phyloP scores from a whole-genome alignment of 2,113 vertebrate genomes.

The Alces alces region DNA sequence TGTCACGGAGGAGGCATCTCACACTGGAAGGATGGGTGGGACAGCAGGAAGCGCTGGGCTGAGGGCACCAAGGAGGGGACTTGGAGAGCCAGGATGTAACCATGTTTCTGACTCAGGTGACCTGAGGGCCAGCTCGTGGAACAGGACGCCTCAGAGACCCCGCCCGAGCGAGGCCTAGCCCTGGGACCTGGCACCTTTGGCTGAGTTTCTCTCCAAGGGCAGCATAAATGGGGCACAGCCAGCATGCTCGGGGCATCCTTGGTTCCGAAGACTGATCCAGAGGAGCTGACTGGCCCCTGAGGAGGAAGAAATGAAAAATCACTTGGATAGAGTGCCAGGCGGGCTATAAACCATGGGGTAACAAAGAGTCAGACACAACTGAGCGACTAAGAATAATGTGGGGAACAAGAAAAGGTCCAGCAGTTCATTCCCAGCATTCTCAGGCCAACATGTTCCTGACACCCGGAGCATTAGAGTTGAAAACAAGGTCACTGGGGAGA shows the following conservation, averaged over 20 bases:
- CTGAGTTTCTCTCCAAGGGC: not conserved
- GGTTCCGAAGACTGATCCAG: not conserved
- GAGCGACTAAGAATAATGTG: not conserved
- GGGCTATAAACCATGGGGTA: not conserved
- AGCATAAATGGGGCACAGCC: not conserved
- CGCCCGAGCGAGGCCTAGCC: not conserved
- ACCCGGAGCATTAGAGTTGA: not conserved
- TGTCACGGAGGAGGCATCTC: not conserved
- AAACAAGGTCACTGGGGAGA: not conserved
- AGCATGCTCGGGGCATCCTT: accelerated
- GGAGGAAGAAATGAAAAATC: not conserved
- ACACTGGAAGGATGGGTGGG: not conserved
- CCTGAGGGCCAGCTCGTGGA: not conserved
- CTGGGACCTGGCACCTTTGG: not conserved
- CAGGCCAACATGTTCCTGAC: not conserved
- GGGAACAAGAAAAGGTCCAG: not conserved
- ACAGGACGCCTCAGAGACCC: not conserved
- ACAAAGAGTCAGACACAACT: not conserved
- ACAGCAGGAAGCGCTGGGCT: not conserved
- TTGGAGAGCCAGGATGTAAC: not conserved
- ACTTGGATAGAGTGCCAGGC: not conserved
- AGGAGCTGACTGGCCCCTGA: not conserved
- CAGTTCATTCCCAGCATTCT: not conserved
- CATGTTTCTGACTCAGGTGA: not conserved
- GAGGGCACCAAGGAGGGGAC: not conserved